A percentile compares a stretch with the other conserved stretches of the same genome.
phyloP scores from a whole-genome alignment of 2,113 vertebrate species.

The Indicator indicator region DNA sequence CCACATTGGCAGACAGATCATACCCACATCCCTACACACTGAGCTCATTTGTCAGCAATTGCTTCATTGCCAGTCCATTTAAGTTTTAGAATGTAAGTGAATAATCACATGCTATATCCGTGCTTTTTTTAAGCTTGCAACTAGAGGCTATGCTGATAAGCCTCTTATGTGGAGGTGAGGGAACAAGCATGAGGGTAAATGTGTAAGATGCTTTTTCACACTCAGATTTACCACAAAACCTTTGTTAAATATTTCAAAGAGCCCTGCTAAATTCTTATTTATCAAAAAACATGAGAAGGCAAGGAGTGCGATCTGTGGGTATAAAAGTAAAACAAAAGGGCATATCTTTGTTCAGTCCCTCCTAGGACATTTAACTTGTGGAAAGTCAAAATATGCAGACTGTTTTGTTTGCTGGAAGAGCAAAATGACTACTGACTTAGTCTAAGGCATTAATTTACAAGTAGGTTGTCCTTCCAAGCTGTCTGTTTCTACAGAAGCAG shows the following conservation, averaged over 20 bases:
- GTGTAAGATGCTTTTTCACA: background rate
- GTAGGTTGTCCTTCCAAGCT: background rate
- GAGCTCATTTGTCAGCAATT: constrained; percentile 5
- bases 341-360: background rate
- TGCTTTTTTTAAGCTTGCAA: background rate
- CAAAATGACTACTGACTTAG: background rate
- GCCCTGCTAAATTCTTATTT: background rate
- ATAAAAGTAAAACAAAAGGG: background rate
- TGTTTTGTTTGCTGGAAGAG: background rate
- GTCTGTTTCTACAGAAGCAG: background rate
- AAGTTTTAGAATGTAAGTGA: background rate
- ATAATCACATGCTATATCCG: background rate
- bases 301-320: background rate
- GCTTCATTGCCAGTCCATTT: background rate
- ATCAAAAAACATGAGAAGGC: background rate
- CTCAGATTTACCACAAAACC: background rate
- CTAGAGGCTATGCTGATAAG: background rate
- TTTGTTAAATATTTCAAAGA: background rate
- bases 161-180: background rate
- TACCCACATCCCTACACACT: background rate
- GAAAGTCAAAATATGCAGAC: background rate
- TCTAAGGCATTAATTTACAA: background rate
- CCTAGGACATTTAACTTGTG: background rate
- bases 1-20: background rate
- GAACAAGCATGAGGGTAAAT: accelerated